Conservation (phyloP, 2,113 vertebrate species). For the Brachirus orientalis region DNA sequence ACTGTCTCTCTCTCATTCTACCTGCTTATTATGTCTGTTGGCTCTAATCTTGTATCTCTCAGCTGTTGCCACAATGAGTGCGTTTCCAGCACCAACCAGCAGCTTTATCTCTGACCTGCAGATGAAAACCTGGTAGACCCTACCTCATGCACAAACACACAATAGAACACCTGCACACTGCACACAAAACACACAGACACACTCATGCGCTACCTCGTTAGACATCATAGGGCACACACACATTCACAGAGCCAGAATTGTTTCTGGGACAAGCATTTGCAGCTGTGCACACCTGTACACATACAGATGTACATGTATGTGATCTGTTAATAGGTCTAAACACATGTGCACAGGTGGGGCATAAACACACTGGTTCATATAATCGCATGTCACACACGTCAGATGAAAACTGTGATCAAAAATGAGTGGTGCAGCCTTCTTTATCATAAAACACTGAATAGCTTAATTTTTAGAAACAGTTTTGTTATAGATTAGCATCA, state of each 20-base stretch:
- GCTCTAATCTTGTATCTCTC: conserved; percentile 76
- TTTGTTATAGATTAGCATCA: conserved; percentile 60
- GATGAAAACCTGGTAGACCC: conserved; percentile 57
- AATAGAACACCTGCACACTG: conserved; percentile 32
- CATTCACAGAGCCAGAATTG: not conserved
- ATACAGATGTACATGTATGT: conserved; percentile 15
- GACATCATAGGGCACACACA: not conserved
- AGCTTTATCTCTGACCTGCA: conserved; percentile 75
- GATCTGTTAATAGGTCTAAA: conserved; percentile 15
- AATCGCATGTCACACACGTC: not conserved
- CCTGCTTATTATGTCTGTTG: conserved; percentile 61
- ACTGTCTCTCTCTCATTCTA: conserved; percentile 18
- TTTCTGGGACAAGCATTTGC: conserved; percentile 31
- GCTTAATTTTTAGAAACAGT: too few relatives aligned
- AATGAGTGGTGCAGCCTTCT: too few relatives aligned
- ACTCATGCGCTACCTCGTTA: not conserved
- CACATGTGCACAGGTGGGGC: not conserved
- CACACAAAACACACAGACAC: conserved; percentile 17
- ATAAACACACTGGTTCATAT: not conserved
- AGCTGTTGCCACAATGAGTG: conserved; percentile 64
- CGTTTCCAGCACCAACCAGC: conserved; percentile 51
- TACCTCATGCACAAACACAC: conserved; percentile 38
- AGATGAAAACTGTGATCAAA: conserved; percentile 22
- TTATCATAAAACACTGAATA: too few relatives aligned
- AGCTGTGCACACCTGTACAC: conserved; percentile 17